Conservation (phyloP, 2,113 vertebrate species). For the Cryptomyrus ogoouensis region DNA sequence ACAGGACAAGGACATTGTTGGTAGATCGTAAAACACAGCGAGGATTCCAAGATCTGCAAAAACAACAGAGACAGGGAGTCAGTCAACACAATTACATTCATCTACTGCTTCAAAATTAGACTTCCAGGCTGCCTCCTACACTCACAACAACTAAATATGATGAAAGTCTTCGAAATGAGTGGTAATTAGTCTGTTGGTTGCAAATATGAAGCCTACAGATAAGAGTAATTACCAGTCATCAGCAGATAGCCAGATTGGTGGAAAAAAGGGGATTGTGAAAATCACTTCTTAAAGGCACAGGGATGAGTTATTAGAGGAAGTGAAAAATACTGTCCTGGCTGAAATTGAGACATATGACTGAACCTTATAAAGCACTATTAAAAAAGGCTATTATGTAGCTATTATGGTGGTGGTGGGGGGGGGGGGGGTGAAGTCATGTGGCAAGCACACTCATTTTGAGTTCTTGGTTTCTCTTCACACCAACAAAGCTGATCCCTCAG, state of each 20-base stretch:
- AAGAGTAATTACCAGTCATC: constrained; percentile 3
- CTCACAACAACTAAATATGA: neutral
- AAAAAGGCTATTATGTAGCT: neutral
- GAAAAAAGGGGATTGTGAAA: neutral
- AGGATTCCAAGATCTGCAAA: neutral
- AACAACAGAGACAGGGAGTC: neutral
- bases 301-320: neutral
- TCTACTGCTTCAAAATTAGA: neutral
- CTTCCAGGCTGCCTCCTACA: neutral
- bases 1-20: neutral
- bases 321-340: neutral
- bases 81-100: constrained; percentile 3
- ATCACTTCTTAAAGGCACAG: neutral
- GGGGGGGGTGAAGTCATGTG: neutral
- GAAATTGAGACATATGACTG: neutral
- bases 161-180: constrained; percentile 5
- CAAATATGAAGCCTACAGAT: neutral
- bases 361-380: neutral
- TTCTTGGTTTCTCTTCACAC: neutral
- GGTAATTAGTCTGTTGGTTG: constrained; percentile 5
- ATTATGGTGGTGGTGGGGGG: neutral
- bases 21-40: neutral
- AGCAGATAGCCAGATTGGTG: neutral
- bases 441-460: neutral
- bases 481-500: neutral